Evolutionary conservation across 1,140 invertebrate genomes (phyloP).

Genomic region (Apis florea): DNA sequence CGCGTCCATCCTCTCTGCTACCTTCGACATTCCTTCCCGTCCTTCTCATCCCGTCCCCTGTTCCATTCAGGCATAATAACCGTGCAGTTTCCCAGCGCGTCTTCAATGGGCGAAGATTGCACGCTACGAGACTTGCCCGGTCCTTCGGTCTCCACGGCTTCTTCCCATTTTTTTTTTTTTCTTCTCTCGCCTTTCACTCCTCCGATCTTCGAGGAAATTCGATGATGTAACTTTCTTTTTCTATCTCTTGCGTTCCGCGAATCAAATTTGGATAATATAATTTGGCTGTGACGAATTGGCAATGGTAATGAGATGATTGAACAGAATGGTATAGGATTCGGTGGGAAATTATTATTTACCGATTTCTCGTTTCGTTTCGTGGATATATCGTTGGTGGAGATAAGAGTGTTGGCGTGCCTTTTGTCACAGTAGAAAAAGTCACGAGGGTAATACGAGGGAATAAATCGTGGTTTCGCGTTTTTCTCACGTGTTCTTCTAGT

Average conservation of each 20-base stretch:
- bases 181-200: neutral
- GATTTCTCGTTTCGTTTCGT: neutral
- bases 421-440: conserved; percentile 26
- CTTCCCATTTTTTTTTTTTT: conserved; percentile 50
- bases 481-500: conserved; percentile 59
- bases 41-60: conserved; percentile 64
- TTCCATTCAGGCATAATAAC: conserved; percentile 80
- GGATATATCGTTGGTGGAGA: neutral
- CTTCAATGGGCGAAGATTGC: conserved; percentile 80
- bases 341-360: too few species aligned
- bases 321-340: too few species aligned
- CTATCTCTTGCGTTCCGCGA: too few species aligned
- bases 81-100: conserved; percentile 79
- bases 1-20: conserved; percentile 66
- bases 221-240: too few species aligned
- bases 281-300: too few species aligned
- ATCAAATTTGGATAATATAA: too few species aligned
- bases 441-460: conserved; percentile 45
- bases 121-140: conserved; percentile 76
- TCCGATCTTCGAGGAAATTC: neutral
- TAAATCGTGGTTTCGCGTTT: conserved; percentile 47
- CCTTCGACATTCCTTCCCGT: conserved; percentile 67
- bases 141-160: conserved; percentile 62
- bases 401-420: neutral
- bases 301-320: too few species aligned